Conservation (phyloP, 2,797 vertebrate species). For the Acanthopagrus latus region DNA sequence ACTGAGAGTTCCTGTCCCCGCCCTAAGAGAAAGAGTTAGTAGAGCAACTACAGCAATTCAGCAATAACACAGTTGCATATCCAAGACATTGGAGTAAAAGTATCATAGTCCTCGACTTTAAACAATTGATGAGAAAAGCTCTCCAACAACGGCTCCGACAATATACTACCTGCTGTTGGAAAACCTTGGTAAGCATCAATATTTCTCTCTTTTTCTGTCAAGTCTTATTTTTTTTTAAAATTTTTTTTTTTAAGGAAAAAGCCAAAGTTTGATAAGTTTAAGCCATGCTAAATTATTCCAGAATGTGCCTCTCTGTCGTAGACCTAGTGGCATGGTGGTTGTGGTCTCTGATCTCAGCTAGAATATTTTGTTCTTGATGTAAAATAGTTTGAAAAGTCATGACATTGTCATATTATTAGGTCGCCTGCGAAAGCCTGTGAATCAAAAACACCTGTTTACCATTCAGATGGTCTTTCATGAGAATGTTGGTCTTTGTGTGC, state of each 20-base stretch:
- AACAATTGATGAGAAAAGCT: slow-evolving; percentile 15
- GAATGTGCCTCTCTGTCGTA: background rate
- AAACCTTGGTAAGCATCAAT: slow-evolving; percentile 57
- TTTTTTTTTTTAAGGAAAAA: slow-evolving; percentile 11
- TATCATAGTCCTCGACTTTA: slow-evolving; percentile 4
- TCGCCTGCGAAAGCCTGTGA: slow-evolving; percentile 45
- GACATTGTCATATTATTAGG: slow-evolving; percentile 39
- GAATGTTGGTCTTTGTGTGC: slow-evolving; percentile 54
- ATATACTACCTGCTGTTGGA: slow-evolving; percentile 11
- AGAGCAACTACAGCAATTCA: slow-evolving; percentile 32
- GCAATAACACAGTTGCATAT: slow-evolving; percentile 48
- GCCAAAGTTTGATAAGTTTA: background rate
- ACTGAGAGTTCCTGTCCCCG: slow-evolving; percentile 65
- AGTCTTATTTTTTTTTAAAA: background rate
- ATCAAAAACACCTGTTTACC: slow-evolving; percentile 54
- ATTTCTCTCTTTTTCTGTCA: background rate
- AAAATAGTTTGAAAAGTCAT: slow-evolving; percentile 9
- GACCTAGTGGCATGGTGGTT: background rate
- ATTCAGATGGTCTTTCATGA: slow-evolving; percentile 42
- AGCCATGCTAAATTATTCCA: background rate
- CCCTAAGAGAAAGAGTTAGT: slow-evolving; percentile 57
- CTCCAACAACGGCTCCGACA: slow-evolving; percentile 17
- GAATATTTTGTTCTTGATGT: slow-evolving; percentile 7
- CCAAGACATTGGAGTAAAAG: slow-evolving; percentile 48
- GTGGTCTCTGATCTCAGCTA: background rate